Evolutionary conservation across 2,797 vertebrate genomes (phyloP).

Genomic region (Alectoris magna): DNA sequence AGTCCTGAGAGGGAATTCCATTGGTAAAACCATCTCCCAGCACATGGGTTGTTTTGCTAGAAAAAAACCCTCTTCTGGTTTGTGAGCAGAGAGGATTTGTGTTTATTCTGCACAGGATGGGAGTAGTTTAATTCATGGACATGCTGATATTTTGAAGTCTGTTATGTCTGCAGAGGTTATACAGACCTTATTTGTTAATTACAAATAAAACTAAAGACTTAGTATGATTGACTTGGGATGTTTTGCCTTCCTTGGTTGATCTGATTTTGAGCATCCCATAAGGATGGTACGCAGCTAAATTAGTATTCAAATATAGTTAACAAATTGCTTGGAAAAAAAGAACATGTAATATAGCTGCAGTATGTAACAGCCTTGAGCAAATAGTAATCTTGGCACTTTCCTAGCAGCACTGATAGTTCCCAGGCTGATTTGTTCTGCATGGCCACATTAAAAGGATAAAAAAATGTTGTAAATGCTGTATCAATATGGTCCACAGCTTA

Average conservation of each 20-base stretch:
- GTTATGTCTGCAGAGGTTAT: not conserved
- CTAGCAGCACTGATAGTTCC: not conserved
- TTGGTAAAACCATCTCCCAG: not conserved
- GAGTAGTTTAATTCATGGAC: not conserved
- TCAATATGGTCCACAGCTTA: not conserved
- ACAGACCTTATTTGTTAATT: not conserved
- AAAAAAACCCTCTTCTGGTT: not conserved
- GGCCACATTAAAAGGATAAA: not conserved
- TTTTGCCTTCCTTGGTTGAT: not conserved
- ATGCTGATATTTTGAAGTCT: not conserved
- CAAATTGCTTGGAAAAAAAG: constrained; percentile 8
- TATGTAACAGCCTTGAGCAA: not conserved
- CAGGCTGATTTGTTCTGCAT: not conserved
- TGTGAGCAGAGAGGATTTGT: not conserved
- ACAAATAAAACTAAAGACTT: not conserved
- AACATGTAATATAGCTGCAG: not conserved
- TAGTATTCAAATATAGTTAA: not conserved
- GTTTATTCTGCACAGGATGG: not conserved
- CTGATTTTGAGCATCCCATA: constrained; percentile 1
- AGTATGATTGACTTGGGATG: not conserved
- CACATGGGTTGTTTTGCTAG: not conserved
- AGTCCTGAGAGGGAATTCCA: fast-evolving
- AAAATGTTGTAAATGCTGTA: not conserved
- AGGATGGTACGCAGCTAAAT: not conserved
- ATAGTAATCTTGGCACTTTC: not conserved